phyloP scores from a whole-genome alignment of 2,113 vertebrate genomes.

The Litocranius walleri region DNA sequence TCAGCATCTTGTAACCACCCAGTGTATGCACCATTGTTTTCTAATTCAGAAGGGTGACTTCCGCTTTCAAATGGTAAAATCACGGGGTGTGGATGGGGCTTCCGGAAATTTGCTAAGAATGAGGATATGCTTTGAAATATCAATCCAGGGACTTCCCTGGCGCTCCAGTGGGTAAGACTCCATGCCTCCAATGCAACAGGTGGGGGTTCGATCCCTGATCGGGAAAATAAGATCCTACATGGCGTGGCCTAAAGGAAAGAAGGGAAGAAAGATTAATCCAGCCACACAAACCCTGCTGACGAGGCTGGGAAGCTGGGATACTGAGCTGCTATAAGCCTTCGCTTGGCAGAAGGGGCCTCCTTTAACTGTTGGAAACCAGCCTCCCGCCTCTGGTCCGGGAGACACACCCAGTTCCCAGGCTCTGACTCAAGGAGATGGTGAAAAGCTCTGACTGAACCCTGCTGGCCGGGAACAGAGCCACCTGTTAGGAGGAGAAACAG shows the following conservation, averaged over 20 bases:
- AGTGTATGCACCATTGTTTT: background rate
- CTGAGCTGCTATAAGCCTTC: background rate
- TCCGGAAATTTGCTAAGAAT: background rate
- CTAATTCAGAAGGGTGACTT: background rate
- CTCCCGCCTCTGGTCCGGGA: background rate
- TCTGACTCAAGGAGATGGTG: background rate
- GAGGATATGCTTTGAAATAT: background rate
- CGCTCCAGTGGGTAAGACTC: background rate
- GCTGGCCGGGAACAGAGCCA: background rate
- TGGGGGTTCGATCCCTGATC: background rate
- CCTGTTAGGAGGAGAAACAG: background rate
- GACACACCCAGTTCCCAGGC: background rate
- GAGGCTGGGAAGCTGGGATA: background rate
- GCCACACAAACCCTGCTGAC: background rate
- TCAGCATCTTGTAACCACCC: background rate
- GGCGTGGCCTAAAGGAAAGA: background rate
- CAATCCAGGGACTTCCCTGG: background rate
- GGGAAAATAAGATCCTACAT: background rate
- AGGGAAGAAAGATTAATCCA: background rate
- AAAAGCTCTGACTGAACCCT: background rate
- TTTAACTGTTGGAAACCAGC: background rate
- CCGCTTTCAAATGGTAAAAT: background rate
- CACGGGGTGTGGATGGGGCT: no score
- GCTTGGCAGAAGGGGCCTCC: no score
- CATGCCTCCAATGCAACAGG: background rate